These are phyloP conservation scores for Tetranychus piercei DNA, from an alignment of 2,888 invertebrate species.

Conservation along the genomic window DNA sequence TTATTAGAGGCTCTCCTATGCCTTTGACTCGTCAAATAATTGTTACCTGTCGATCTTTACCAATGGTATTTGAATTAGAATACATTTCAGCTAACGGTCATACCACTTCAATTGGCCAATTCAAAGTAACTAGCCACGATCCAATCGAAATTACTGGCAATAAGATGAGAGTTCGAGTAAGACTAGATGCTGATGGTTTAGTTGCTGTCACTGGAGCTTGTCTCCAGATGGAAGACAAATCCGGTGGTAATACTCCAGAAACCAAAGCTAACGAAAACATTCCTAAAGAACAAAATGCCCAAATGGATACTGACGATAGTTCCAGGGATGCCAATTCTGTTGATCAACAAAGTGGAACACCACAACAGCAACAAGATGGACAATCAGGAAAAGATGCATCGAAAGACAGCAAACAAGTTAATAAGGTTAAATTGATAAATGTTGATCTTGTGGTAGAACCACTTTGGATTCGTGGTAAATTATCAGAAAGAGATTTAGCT, in stretches of 20 bases:
- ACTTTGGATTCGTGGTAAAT: constrained; percentile 19
- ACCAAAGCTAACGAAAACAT: constrained; percentile 17
- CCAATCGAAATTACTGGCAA: constrained; percentile 34
- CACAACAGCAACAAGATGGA: constrained; percentile 33
- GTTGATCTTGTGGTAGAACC: constrained; percentile 24
- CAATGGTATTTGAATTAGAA: constrained; percentile 18
- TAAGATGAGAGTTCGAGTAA: constrained; percentile 86
- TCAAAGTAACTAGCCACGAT: constrained; percentile 12
- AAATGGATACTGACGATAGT: constrained; percentile 12
- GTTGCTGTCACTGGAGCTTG: constrained; percentile 70
- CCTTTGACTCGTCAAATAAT: constrained; percentile 21
- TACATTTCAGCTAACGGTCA: constrained; percentile 14
- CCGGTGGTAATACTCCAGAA: constrained; percentile 15
- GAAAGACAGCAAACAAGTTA: constrained; percentile 30
- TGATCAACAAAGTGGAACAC: constrained; percentile 29
- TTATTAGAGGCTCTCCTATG: constrained; percentile 17
- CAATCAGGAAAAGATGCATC: constrained; percentile 26
- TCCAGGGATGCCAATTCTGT: constrained; percentile 22
- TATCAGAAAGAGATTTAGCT: constrained; percentile 43
- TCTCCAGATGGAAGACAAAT: constrained; percentile 34
- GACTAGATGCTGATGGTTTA: constrained; percentile 81
- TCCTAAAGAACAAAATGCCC: constrained; percentile 13
- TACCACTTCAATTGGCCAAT: constrained; percentile 16
- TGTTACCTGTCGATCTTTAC: constrained; percentile 16
- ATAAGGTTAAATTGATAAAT: constrained; percentile 33